Evolutionary conservation across 2,113 vertebrate genomes (phyloP), one percentile per base, ranked within the genome.

Genomic region (Sander vitreus): DNA sequence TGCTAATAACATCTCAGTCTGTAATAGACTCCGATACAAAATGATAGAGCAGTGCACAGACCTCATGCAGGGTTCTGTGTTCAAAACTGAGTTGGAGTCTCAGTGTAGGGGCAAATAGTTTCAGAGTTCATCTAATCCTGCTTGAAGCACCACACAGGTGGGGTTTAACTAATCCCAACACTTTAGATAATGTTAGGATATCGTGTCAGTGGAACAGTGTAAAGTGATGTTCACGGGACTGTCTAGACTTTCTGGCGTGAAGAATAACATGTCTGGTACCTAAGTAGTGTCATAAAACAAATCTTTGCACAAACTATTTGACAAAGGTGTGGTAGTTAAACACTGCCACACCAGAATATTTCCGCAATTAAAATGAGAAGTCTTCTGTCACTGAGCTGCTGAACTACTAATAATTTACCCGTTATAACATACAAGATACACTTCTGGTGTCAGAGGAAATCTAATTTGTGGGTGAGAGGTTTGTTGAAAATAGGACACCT

Each of bases 221-320:
- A 6, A 14, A 16, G 15, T 58, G 21, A 62, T 19, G 43, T 58
- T 69, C 72, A 54, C 57, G 69, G 47, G 54, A 72, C 50, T n/a
- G 68, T 80, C 76, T 62, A 76, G 65, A 66, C 85, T 53, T 21
- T 33, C 9, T 65, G 70, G 30, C 30, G 25, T 30, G 19, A 15
- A 67, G 36, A 84, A 43, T 21, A 48, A 36, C n/a, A 59, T 2
- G 72, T 33, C 48, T 39, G 25, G 3, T 27, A 27, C 36, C 9
- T 1, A 39, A 13, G 47, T 6, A 18, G 30, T 27, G 23, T 19
- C 54, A 21, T 12, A 33, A 67, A 59, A 57, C 33, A 78, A 83
- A 80, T 83, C 47, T 79, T 85, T 66, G 43, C 60, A 68, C 65
- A 73, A 74, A 51, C 39, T 69, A 43, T 85, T 85, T 83, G 47